A percentile compares a stretch with the other conserved stretches of the same genome.
phyloP scores from a whole-genome alignment of 2,888 invertebrate species.

The Alcis repandata region DNA sequence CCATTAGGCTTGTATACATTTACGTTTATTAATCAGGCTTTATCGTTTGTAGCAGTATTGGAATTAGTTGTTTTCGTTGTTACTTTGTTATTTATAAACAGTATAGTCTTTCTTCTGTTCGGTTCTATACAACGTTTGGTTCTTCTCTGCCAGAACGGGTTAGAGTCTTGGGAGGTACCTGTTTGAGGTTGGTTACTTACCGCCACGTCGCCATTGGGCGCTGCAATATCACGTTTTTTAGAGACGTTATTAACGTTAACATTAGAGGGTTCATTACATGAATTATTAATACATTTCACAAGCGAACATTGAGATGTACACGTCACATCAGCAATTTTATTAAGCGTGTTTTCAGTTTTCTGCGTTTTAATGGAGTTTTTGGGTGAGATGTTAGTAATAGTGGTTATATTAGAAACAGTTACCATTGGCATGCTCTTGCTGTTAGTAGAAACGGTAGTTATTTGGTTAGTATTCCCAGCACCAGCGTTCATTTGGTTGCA shows the following conservation, averaged over 20 bases:
- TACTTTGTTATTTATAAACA: slow-evolving; percentile 83
- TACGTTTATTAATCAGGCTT: slow-evolving; percentile 50
- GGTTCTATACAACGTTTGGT: slow-evolving; percentile 77
- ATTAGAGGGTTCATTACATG: slow-evolving; percentile 57
- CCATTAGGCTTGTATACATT: slow-evolving; percentile 50
- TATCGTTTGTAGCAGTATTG: slow-evolving; percentile 58
- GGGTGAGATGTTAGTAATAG: slow-evolving; percentile 84
- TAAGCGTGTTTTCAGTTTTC: slow-evolving; percentile 68
- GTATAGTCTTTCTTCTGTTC: slow-evolving; percentile 81
- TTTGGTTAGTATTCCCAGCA: slow-evolving; percentile 77
- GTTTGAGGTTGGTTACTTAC: slow-evolving; percentile 64
- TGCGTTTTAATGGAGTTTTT: slow-evolving; percentile 83
- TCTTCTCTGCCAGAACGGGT: slow-evolving; percentile 82
- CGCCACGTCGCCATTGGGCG: slow-evolving; percentile 61
- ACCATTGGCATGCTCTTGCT: slow-evolving; percentile 84
- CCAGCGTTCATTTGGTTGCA: slow-evolving; percentile 80
- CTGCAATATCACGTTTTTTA: slow-evolving; percentile 61
- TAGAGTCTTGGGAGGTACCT: slow-evolving; percentile 72
- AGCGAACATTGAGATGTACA: slow-evolving; percentile 67
- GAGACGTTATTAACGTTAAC: slow-evolving; percentile 60
- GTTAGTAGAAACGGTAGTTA: slow-evolving; percentile 73
- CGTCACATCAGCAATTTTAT: slow-evolving; percentile 66
- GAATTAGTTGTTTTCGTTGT: slow-evolving; percentile 64
- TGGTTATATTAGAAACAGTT: slow-evolving; percentile 86
- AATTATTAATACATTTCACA: slow-evolving; percentile 58